Base-by-base conservation (phyloP, 1,140 invertebrate genomes). In the Trissolcus basalis region DNA sequence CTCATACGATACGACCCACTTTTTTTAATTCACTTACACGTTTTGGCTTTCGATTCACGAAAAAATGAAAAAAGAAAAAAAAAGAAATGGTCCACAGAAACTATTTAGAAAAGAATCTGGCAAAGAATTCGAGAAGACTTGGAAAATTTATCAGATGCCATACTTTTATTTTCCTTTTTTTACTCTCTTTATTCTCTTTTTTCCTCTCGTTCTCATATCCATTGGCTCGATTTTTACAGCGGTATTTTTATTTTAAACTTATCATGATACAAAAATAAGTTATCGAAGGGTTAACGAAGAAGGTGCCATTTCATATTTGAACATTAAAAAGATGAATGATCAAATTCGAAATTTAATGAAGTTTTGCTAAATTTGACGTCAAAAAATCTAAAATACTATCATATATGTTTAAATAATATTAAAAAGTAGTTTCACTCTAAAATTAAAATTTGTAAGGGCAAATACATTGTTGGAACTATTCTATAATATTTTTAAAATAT, bases 1-100 rank as follows among this genome's bases (percentile, higher is more conserved):
- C 41, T 56, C 14, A 44, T 56, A 70, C 50, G 50, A 60, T 54
- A 55, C n/a, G 55, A 19, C 19, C 19, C n/a, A n/a, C 43, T 59
- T 70, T 70, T 27, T 69, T 70, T 70, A 60, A 70, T 70, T 61
- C 60, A 56, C 45, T 58, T 58, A 53, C 11, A 58, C 32, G 19
- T 64, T 71, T 58, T 71, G 47, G 51, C 51, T 63, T 56, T 53
- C 54, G 47, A 72, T 72, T 58, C 69, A 59, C 60, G 54, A 64
- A 72, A 72, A 72, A 72, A 64, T 64, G 54, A 72, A 53, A 72
- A 64, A 72, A 64, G 64, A 53, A 72, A 64, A 72, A 64, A 64
- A 54, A 59, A 54, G 15, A 59, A 64, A 59, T 16, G 39, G 43
- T 72, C 54, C 13, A 47, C 54, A 53, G 60, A 72, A 72, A 64